Conservation (phyloP, 2,888 invertebrate genomes). For the Drosophila buzzatii region DNA sequence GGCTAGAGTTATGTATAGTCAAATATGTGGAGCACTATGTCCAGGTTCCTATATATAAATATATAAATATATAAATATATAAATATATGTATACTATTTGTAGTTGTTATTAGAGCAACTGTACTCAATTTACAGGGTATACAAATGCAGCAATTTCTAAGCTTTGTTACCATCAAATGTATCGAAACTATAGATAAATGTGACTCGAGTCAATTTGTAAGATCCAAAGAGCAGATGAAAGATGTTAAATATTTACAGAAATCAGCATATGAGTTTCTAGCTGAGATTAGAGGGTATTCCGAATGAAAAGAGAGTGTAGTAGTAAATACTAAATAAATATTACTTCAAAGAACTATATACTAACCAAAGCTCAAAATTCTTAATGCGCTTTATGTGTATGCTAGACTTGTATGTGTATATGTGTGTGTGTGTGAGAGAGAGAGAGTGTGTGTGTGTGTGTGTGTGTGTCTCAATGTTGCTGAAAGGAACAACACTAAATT, state of each 20-base stretch:
- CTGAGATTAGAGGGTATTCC: background rate
- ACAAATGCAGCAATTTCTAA: conserved; percentile 16
- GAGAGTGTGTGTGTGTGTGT: background rate
- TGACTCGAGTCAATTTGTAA: conserved; percentile 9
- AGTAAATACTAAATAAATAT: background rate
- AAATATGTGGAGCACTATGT: conserved; percentile 26
- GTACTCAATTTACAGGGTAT: conserved; percentile 54
- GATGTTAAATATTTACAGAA: background rate
- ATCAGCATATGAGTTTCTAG: background rate
- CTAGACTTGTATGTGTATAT: conserved; percentile 2
- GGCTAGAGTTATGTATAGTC: conserved; percentile 21
- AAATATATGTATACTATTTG: conserved; percentile 6
- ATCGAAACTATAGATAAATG: conserved; percentile 1
- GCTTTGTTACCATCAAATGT: conserved; percentile 7
- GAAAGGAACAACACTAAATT: conserved; percentile 72
- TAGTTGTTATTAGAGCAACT: conserved; percentile 24
- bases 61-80: conserved; percentile 1
- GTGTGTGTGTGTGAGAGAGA: background rate
- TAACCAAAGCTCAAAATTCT: conserved; percentile 27
- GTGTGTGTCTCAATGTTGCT: conserved; percentile 73
- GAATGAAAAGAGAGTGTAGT: background rate
- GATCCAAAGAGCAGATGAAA: background rate
- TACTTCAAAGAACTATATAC: conserved; percentile 24
- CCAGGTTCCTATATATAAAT: conserved; percentile 57
- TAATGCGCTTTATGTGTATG: conserved; percentile 49